A percentile compares a stretch with the other conserved stretches of the same genome.
phyloP scores from a whole-genome alignment of 2,113 vertebrate genomes.

The Alosa alosa region DNA sequence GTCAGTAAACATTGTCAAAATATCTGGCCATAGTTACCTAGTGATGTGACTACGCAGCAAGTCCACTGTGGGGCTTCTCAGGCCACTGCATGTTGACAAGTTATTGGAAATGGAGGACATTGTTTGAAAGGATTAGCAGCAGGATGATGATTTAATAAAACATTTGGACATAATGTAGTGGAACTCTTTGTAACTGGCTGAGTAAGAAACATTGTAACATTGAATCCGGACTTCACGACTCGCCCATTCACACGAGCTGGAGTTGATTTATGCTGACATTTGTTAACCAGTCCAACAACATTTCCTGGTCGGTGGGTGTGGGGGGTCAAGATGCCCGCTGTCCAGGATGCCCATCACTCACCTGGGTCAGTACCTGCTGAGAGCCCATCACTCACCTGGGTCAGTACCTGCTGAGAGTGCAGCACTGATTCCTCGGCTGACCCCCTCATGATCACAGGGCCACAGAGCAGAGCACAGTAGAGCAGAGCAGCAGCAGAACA shows the following conservation, averaged over 20 bases:
- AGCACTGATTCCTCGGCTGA: not conserved
- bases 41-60: too few species aligned
- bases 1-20: too few species aligned
- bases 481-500: too few species aligned
- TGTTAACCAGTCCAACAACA: not conserved
- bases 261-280: not conserved
- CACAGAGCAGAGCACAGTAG: too few species aligned
- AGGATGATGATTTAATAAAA: not conserved
- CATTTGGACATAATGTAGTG: not conserved
- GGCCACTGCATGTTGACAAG: not conserved
- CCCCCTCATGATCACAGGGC: not conserved
- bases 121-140: not conserved
- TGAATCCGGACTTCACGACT: not conserved
- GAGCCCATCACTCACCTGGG: not conserved
- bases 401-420: not conserved
- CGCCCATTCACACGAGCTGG: not conserved
- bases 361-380: not conserved
- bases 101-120: not conserved
- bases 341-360: not conserved
- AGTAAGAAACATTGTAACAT: not conserved
- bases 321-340: too few species aligned
- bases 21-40: too few species aligned
- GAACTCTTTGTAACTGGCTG: not conserved
- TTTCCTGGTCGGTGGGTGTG: not conserved
- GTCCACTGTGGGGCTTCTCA: too few species aligned